These are phyloP conservation scores for Silurus aristotelis DNA, from an alignment of 2,797 vertebrate species.

Conservation along the genomic window DNA sequence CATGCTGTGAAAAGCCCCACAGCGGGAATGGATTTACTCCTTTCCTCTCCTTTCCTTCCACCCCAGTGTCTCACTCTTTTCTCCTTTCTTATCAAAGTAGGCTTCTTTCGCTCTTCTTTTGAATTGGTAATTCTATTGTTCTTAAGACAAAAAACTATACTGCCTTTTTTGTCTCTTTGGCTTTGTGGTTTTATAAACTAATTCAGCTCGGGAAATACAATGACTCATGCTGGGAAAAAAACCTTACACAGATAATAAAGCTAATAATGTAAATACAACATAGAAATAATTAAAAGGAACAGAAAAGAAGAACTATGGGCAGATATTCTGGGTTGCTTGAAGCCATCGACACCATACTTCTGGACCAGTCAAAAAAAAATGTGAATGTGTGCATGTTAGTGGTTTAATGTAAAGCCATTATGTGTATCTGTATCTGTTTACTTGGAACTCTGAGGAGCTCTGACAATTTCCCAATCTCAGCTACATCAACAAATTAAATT, in stretches of 20 bases:
- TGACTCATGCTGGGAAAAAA: slow-evolving; percentile 7
- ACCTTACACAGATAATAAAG: neutral
- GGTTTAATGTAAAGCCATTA: neutral
- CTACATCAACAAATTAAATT: neutral
- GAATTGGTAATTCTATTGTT: slow-evolving; percentile 36
- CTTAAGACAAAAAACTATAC: slow-evolving; percentile 11
- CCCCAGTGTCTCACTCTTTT: neutral
- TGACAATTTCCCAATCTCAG: neutral
- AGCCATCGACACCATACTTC: neutral
- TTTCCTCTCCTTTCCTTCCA: slow-evolving; percentile 36
- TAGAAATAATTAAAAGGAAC: neutral
- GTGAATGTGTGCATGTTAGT: neutral
- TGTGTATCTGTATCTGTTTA: neutral
- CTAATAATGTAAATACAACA: slow-evolving; percentile 11
- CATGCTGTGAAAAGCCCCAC: slow-evolving; percentile 47
- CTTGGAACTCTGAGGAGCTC: neutral
- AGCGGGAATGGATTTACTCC: slow-evolving; percentile 40
- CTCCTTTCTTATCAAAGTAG: slow-evolving; percentile 31
- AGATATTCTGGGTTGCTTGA: neutral
- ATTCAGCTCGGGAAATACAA: neutral
- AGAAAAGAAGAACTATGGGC: neutral
- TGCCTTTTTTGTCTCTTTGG: slow-evolving; percentile 7
- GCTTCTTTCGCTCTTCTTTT: slow-evolving; percentile 27
- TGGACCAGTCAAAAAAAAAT: neutral
- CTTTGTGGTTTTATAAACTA: slow-evolving; percentile 18